Conservation (phyloP, 2,113 vertebrate genomes). For the Marmota monax region DNA sequence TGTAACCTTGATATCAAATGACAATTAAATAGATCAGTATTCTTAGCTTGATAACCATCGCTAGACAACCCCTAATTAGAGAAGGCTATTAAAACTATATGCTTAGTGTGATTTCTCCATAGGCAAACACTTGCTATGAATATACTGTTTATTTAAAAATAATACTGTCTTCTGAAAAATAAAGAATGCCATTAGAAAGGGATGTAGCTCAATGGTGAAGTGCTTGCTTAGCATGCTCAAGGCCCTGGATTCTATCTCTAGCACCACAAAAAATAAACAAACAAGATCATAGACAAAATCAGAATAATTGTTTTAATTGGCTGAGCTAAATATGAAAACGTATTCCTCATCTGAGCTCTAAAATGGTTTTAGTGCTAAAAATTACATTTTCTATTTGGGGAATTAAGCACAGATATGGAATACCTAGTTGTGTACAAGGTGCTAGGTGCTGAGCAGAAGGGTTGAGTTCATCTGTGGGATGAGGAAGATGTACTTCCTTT, state of each 20-base stretch:
- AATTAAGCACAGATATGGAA: constrained; percentile 54
- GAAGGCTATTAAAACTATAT: constrained; percentile 3
- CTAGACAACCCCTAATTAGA: constrained; percentile 11
- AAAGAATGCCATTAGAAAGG: not conserved
- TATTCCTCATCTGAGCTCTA: constrained; percentile 21
- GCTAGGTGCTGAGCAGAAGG: not conserved
- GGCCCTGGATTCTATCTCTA: not conserved
- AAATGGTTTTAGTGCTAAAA: constrained; percentile 57
- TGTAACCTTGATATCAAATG: constrained; percentile 47
- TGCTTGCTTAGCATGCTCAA: not conserved
- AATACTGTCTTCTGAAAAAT: constrained; percentile 39
- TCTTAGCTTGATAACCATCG: constrained; percentile 49
- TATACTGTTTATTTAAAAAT: constrained; percentile 37
- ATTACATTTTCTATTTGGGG: constrained; percentile 13
- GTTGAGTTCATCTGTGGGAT: not conserved
- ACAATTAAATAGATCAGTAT: constrained; percentile 19
- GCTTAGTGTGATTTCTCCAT: constrained; percentile 27
- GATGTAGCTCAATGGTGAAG: not conserved
- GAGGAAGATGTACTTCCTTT: not conserved
- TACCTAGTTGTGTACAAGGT: not conserved
- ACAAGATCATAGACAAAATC: not conserved
- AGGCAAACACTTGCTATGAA: not conserved
- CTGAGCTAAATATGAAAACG: constrained; percentile 17
- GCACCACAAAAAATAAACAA: not conserved
- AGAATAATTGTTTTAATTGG: constrained; percentile 6